Evolutionary conservation across 2,797 vertebrate species (phyloP), one percentile per base, ranked within the genome.

Genomic region (Pseudopleuronectes americanus): DNA sequence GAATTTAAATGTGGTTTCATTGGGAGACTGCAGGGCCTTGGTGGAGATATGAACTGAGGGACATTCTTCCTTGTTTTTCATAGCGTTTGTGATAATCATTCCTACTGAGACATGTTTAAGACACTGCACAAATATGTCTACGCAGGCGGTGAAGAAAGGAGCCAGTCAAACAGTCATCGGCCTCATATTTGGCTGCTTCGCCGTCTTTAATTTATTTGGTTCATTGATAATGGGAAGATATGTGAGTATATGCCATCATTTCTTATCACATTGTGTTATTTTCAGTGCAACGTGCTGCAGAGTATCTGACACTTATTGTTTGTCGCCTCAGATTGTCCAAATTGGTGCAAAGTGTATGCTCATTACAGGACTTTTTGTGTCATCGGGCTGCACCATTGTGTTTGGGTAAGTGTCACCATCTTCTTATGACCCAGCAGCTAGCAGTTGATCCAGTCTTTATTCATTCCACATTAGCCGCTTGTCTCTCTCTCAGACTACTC

Each of bases 331-430:
- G 98, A 95, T 99, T 86, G 95, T 98, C 4, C 94, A 95, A 43
- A 96, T 99, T 79, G 98, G 98, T 80, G 95, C 97, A 62, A 99
- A 98, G 89, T 97, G 97, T 88, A 96, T 99, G 97, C 96, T 99
- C 43, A 77, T 97, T 62, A 26, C 92, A 33, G 98, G 98, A 43
- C 93, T 98, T 73, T 95, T 98, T 85, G 79, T 96, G 63, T 99
- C 98, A 0, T 95, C 96, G 45, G 92, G 87, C 70, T 96, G 94
- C 79, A 99, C 96, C 57, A 84, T 99, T 79, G 76, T 98, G 3
- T 99, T 99, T 90, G 98, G 98, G 98, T 99, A 82, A 96, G 96
- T 60, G 38, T 21, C 1, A 17, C 16, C 12, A 10, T 17, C 41
- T 16, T 43, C 14, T 14, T 43, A 16, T 5, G 41, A 43, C 16